Evolutionary conservation across 2,888 invertebrate genomes (phyloP).

Genomic region (Scaptomyza parva): DNA sequence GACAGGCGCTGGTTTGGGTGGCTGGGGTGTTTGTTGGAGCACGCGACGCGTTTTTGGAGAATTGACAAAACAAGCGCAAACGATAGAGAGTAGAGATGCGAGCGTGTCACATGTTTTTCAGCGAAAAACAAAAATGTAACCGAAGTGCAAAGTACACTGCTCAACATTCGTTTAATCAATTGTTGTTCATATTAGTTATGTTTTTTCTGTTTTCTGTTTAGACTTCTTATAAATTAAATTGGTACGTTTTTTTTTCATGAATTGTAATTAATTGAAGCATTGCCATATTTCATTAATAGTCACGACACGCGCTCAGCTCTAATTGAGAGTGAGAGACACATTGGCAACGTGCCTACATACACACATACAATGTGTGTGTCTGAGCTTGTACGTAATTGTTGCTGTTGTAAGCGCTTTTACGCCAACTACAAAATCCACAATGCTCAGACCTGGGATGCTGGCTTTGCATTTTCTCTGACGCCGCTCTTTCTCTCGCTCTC

Average conservation of each 20-base stretch:
- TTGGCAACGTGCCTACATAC: constrained; percentile 33
- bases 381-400: constrained; percentile 48
- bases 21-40: constrained; percentile 60
- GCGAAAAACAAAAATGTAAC: neutral
- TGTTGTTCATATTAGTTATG: neutral
- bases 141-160: too few relatives aligned
- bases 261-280: too few relatives aligned
- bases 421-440: constrained; percentile 59
- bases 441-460: constrained; percentile 49
- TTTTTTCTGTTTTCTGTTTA: neutral
- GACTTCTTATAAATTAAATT: neutral
- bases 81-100: constrained; percentile 43
- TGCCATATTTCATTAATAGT: neutral
- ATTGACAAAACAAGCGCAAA: constrained; percentile 74
- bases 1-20: constrained; percentile 49
- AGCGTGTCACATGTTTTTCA: neutral
- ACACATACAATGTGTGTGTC: constrained; percentile 7
- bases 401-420: constrained; percentile 66
- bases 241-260: neutral
- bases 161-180: neutral
- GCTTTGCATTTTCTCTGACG: constrained; percentile 22
- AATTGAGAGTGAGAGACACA: constrained; percentile 17
- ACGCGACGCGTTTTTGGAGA: constrained; percentile 75
- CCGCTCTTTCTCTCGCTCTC: constrained; percentile 23
- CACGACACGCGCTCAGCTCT: constrained; percentile 1